Evolutionary conservation across 2,797 vertebrate genomes (phyloP).

Genomic region (Eremophila alpestris): DNA sequence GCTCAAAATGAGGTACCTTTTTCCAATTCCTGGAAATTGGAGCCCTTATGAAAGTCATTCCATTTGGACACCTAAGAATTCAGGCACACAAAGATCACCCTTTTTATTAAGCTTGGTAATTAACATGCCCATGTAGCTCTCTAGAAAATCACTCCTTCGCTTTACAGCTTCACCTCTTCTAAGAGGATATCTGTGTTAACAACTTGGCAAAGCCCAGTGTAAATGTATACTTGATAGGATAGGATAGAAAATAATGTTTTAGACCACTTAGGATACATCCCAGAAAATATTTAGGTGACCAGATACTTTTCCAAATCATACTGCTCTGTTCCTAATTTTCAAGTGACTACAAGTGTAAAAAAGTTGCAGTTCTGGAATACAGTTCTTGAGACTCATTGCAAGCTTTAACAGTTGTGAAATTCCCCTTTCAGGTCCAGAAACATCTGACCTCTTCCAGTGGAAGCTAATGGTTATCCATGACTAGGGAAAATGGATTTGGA

Average conservation of each 20-base stretch:
- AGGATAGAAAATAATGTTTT: background rate
- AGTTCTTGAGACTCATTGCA: background rate
- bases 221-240: rapidly evolving
- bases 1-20: background rate
- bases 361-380: background rate
- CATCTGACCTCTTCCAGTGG: background rate
- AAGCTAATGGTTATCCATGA: background rate
- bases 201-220: background rate
- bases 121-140: background rate
- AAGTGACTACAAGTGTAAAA: background rate
- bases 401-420: background rate
- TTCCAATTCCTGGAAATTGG: background rate
- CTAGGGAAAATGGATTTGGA: background rate
- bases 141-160: background rate
- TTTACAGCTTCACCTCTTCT: background rate
- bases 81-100: background rate
- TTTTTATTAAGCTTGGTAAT: slow-evolving; percentile 20
- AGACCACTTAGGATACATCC: background rate
- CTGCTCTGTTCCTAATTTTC: background rate
- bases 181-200: background rate
- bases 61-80: background rate
- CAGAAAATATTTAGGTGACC: background rate
- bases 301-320: background rate
- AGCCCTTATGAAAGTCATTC: background rate
- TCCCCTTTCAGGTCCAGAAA: background rate